Evolutionary conservation across 1,140 invertebrate genomes (phyloP).

Genomic region (Pseudomyrmex sp.): DNA sequence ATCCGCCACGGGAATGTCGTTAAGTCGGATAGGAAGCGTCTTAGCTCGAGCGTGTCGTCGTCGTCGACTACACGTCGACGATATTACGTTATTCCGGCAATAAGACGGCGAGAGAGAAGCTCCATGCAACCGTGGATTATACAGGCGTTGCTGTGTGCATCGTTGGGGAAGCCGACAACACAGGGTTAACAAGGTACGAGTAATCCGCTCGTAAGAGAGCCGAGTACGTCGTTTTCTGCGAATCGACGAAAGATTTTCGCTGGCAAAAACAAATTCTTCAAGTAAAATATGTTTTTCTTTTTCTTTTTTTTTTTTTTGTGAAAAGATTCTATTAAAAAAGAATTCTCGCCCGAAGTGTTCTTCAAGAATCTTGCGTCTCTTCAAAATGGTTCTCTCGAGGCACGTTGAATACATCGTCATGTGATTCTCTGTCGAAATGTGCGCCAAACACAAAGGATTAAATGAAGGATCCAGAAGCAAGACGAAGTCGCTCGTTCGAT

Average conservation of each 20-base stretch:
- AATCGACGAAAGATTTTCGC: neutral
- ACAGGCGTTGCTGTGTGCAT: constrained; percentile 19
- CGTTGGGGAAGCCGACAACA: constrained; percentile 36
- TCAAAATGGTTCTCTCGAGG: neutral
- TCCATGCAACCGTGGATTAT: constrained; percentile 16
- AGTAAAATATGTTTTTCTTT: neutral
- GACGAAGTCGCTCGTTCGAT: constrained; percentile 16
- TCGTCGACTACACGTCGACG: constrained; percentile 34
- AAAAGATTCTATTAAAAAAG: neutral
- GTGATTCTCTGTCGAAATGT: neutral
- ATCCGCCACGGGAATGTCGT: constrained; percentile 43
- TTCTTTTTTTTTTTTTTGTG: too few species aligned
- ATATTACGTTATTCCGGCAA: constrained; percentile 45
- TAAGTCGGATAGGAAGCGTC: constrained; percentile 19
- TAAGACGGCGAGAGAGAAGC: constrained; percentile 45
- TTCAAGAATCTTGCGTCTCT: neutral
- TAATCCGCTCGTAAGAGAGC: constrained; percentile 23
- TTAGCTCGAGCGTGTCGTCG: constrained; percentile 24
- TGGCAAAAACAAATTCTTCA: neutral
- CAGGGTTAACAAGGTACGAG: constrained; percentile 53
- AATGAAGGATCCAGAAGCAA: neutral
- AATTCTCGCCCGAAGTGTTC: neutral
- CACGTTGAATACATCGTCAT: neutral
- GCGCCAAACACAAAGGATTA: neutral
- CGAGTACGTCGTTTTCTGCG: constrained; percentile 7